phyloP scores from a whole-genome alignment of 1,140 invertebrate genomes.

The Ips nitidus region DNA sequence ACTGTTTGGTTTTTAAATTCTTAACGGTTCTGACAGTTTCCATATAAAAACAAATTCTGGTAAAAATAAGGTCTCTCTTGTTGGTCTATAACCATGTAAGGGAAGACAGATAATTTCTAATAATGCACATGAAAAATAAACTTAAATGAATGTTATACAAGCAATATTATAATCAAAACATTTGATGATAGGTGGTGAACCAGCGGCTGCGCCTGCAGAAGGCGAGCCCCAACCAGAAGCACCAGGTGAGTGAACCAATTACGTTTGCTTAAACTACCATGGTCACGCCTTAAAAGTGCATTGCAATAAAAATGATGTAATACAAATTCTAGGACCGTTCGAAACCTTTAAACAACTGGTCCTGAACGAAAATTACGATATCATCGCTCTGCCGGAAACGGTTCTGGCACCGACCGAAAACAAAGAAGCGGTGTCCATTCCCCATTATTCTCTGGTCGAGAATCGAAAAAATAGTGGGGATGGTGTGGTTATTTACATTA shows the following conservation, averaged over 20 bases:
- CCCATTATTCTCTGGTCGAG: constrained; percentile 43
- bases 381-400: constrained; percentile 42
- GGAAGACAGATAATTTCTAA: too few species aligned
- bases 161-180: too few species aligned
- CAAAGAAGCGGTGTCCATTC: constrained; percentile 41
- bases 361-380: constrained; percentile 43
- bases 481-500: constrained; percentile 43
- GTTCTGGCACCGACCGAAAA: constrained; percentile 41
- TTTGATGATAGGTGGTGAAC: constrained; percentile 13
- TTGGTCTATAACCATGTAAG: too few species aligned
- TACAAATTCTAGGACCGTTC: constrained; percentile 41
- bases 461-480: constrained; percentile 44
- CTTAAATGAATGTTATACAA: too few species aligned
- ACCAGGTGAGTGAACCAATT: constrained; percentile 17
- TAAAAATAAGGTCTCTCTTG: too few species aligned
- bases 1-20: too few species aligned
- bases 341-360: constrained; percentile 45
- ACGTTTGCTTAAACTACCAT: background rate
- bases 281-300: background rate
- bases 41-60: too few species aligned
- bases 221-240: constrained; percentile 41
- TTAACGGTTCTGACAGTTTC: too few species aligned
- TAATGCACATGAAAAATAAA: too few species aligned
- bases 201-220: constrained; percentile 44
- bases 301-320: background rate